Evolutionary conservation across 2,113 vertebrate species (phyloP).

Genomic region (Rhipidura dahli): DNA sequence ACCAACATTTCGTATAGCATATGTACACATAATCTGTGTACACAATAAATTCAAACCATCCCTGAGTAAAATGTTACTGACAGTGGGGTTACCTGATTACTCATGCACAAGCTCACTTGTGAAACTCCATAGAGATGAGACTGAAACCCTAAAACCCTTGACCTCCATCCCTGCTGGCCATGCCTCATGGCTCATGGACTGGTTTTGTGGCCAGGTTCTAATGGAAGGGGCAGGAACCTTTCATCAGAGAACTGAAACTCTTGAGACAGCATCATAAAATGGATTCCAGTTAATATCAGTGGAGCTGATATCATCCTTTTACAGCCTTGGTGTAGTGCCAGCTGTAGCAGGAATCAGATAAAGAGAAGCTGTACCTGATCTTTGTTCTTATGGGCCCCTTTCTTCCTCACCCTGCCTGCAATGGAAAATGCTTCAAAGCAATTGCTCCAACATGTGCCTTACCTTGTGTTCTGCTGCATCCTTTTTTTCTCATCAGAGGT

Average conservation of each 20-base stretch:
- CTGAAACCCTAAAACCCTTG: neutral
- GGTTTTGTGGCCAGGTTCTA: neutral
- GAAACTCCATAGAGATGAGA: neutral
- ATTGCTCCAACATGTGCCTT: accelerated
- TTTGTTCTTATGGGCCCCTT: neutral
- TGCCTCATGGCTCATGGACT: neutral
- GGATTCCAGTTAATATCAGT: neutral
- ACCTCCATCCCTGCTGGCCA: neutral
- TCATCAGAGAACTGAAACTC: neutral
- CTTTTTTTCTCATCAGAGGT: neutral
- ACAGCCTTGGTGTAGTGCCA: neutral
- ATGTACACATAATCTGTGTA: neutral
- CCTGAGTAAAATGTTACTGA: neutral
- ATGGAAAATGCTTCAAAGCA: neutral
- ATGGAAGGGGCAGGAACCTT: neutral
- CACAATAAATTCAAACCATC: neutral
- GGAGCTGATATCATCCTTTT: neutral
- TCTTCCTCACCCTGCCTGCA: neutral
- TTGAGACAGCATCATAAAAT: neutral
- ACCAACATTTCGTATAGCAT: neutral
- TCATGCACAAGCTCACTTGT: neutral
- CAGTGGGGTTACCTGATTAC: neutral
- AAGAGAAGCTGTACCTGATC: neutral
- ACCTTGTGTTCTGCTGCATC: neutral
- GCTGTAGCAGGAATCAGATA: neutral